Evolutionary conservation across 2,888 invertebrate species (phyloP).

Genomic region (Strigamia transsilvanica): DNA sequence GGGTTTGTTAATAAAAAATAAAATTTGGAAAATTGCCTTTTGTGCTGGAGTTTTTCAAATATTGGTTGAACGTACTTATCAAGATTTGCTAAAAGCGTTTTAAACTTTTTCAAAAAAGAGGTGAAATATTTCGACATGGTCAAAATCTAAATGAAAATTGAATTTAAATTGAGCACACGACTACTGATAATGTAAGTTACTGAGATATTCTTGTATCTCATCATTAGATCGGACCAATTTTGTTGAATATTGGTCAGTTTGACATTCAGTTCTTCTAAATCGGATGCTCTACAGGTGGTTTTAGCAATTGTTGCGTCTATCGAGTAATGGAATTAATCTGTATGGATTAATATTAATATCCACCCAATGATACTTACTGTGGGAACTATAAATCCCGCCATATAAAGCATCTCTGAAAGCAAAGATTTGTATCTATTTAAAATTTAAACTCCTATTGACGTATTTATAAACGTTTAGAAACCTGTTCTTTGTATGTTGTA

Average conservation of each 20-base stretch:
- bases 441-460: not conserved
- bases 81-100: not conserved
- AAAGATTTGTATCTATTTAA: not conserved
- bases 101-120: not conserved
- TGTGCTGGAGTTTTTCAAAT: not conserved
- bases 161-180: not conserved
- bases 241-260: not conserved
- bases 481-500: not conserved
- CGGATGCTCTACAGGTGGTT: not conserved
- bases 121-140: not conserved
- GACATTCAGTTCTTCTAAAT: not conserved
- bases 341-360: not conserved
- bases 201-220: not conserved
- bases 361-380: not conserved
- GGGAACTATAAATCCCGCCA: not conserved
- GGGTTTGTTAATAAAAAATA: not conserved
- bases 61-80: not conserved
- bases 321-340: not conserved
- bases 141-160: not conserved
- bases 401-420: not conserved
- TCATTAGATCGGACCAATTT: not conserved
- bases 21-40: not conserved
- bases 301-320: not conserved
- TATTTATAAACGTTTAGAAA: not conserved
- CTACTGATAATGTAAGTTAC: not conserved